Percentiles rank a stretch among this genome's conserved stretches.
Evolutionary conservation across 1,140 invertebrate species (phyloP).

Genomic region (Gryllus bimaculatus): DNA sequence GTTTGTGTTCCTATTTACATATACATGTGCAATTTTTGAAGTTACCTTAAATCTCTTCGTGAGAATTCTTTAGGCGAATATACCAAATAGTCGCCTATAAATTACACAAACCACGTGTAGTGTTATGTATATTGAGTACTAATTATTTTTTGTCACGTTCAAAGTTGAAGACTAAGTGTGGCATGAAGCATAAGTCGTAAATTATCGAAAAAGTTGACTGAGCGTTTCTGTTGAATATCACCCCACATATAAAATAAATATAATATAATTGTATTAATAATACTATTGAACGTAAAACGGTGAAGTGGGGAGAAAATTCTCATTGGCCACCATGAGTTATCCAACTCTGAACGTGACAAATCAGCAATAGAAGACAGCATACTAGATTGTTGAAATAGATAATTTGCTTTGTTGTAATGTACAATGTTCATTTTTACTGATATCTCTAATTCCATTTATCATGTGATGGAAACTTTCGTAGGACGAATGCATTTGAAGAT

Average conservation of each 20-base stretch:
- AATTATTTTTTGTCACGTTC: too few species aligned
- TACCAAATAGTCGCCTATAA: too few species aligned
- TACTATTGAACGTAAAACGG: neutral
- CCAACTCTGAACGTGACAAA: neutral
- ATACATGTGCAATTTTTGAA: neutral
- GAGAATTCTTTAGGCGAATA: too few species aligned
- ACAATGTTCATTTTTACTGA: neutral
- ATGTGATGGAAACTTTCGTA: neutral
- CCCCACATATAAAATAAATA: too few species aligned
- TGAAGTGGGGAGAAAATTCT: neutral
- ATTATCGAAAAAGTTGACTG: too few species aligned
- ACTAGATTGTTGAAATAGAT: neutral
- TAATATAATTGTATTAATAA: too few species aligned
- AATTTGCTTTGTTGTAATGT: neutral
- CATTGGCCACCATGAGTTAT: neutral
- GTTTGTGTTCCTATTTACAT: conserved; percentile 1
- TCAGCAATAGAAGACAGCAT: neutral
- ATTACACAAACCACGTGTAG: too few species aligned
- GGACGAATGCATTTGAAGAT: too few species aligned
- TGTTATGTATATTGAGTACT: too few species aligned
- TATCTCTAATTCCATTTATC: neutral
- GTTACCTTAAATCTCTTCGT: neutral
- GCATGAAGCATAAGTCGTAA: too few species aligned
- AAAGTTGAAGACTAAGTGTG: too few species aligned
- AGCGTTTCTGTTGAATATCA: too few species aligned